These are phyloP conservation scores for Ursus arctos DNA, from an alignment of 2,113 vertebrate genomes.

Conservation along the genomic window DNA sequence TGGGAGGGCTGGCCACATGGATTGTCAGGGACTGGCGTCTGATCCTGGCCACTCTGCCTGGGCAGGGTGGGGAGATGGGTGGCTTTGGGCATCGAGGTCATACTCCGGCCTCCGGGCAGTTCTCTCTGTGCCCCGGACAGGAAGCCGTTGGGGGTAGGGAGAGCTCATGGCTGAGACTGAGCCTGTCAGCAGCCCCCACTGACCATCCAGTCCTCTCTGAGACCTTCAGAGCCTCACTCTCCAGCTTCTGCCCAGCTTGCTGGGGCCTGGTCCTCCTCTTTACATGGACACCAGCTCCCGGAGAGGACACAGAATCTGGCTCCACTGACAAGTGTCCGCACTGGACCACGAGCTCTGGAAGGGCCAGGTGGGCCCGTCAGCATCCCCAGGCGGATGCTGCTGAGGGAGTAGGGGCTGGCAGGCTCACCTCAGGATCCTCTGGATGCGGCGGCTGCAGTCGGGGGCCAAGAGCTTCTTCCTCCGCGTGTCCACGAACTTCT, in stretches of 20 bases:
- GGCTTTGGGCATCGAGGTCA: not conserved
- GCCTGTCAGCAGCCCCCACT: not conserved
- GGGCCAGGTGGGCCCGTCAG: not conserved
- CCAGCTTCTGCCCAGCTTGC: not conserved
- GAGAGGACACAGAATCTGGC: not conserved
- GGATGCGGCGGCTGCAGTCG: conserved; percentile 92
- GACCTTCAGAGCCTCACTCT: not conserved
- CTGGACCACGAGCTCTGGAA: not conserved
- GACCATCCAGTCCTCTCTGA: not conserved
- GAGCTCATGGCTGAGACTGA: not conserved
- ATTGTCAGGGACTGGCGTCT: not conserved
- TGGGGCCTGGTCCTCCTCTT: not conserved
- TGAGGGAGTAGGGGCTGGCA: accelerated
- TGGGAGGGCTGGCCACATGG: accelerated
- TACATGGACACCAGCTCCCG: not conserved
- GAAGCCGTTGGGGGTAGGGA: not conserved
- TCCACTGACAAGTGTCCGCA: not conserved
- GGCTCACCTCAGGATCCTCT: conserved; percentile 93
- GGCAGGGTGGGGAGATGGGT: not conserved
- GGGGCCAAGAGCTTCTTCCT: conserved; percentile 89
- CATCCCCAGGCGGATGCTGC: accelerated
- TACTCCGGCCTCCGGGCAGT: not conserved
- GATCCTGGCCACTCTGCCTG: not conserved
- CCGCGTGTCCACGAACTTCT: conserved; percentile 94
- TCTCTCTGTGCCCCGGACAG: not conserved